phyloP scores from a whole-genome alignment of 2,797 vertebrate genomes.

The Buphagus erythrorhynchus region DNA sequence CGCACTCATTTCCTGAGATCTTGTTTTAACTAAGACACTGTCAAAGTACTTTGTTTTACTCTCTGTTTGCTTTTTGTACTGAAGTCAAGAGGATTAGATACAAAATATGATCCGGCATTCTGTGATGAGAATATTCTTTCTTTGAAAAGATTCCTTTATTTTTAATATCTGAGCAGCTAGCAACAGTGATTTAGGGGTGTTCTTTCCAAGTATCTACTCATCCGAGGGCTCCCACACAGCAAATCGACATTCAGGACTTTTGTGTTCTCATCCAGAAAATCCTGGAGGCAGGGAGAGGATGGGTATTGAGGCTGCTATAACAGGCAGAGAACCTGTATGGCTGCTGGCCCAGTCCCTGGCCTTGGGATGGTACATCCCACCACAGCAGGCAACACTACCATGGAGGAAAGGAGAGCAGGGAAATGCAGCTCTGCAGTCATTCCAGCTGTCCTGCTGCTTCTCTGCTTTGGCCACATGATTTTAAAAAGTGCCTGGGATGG shows the following conservation, averaged over 20 bases:
- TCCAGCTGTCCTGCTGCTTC: background rate
- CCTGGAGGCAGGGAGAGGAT: background rate
- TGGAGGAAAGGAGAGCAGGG: background rate
- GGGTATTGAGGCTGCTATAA: background rate
- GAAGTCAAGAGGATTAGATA: background rate
- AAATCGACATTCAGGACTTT: background rate
- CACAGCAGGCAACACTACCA: background rate
- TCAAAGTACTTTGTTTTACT: background rate
- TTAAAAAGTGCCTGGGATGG: background rate
- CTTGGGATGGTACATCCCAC: background rate
- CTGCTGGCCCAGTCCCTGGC: background rate
- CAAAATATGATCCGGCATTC: background rate
- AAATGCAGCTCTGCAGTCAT: background rate
- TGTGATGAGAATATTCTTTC: background rate
- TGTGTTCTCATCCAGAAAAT: background rate
- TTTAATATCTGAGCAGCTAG: background rate
- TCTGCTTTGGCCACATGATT: background rate
- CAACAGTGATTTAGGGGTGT: background rate
- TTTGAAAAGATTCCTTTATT: background rate
- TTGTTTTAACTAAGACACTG: constrained; percentile 12
- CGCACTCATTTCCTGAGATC: background rate
- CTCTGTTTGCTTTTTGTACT: background rate
- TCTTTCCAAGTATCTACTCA: background rate
- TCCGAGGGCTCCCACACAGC: background rate
- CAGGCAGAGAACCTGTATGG: background rate